Conservation (phyloP, 2,888 invertebrate genomes). For the Zaprionus obscuricornis region DNA sequence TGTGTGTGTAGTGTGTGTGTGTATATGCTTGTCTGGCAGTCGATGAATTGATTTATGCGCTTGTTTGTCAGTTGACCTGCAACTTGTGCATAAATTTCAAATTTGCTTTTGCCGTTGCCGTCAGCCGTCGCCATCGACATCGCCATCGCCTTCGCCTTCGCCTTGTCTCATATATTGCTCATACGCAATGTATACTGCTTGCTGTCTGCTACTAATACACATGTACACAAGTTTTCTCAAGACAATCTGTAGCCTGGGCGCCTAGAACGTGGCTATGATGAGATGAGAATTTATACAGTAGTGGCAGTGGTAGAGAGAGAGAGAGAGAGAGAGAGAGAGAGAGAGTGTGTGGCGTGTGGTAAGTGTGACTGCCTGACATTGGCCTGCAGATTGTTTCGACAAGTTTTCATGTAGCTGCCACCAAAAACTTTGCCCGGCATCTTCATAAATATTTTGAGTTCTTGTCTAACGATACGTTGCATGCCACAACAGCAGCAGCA, state of each 20-base stretch:
- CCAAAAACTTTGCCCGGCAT: conserved; percentile 60
- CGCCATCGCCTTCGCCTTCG: background rate
- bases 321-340: background rate
- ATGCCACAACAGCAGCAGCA: background rate
- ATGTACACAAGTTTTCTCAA: conserved; percentile 44
- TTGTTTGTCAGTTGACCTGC: conserved; percentile 70
- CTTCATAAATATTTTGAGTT: conserved; percentile 71
- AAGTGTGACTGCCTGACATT: conserved; percentile 17
- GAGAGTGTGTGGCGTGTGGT: background rate
- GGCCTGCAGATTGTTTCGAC: conserved; percentile 66
- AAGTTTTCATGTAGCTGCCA: conserved; percentile 64
- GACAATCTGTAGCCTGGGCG: conserved; percentile 5
- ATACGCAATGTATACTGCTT: conserved; percentile 34
- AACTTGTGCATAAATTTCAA: conserved; percentile 71
- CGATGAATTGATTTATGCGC: conserved; percentile 74
- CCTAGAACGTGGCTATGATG: too few relatives aligned
- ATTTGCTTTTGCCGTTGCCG: conserved; percentile 46
- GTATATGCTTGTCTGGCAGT: conserved; percentile 24
- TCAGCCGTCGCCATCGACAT: conserved; percentile 17
- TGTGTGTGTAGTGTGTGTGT: conserved; percentile 1
- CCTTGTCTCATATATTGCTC: conserved; percentile 17
- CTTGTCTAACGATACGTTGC: conserved; percentile 49
- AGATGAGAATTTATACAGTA: background rate
- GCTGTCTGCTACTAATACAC: conserved; percentile 37
- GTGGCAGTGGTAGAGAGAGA: background rate